Conservation (phyloP, 2,113 vertebrate species). For the Scortum barcoo region DNA sequence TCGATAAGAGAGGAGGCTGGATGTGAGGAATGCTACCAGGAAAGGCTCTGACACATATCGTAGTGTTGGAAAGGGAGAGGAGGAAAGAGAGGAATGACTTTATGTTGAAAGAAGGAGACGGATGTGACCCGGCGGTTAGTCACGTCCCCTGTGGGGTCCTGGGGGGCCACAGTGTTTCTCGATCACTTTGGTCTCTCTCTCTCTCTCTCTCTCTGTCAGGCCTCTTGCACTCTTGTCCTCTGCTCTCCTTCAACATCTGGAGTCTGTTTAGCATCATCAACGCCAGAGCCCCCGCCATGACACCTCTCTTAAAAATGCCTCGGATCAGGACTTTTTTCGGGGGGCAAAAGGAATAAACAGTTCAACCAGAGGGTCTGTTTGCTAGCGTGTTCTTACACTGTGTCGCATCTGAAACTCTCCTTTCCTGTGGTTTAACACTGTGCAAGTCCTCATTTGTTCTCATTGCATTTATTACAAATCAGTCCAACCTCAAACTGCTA, state of each 20-base stretch:
- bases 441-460: constrained; percentile 33
- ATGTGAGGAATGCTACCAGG: constrained; percentile 49
- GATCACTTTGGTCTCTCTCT: constrained; percentile 18
- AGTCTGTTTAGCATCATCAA: constrained; percentile 79
- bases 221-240: constrained; percentile 61
- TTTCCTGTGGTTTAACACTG: constrained; percentile 24
- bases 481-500: constrained; percentile 34
- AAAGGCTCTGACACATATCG: constrained; percentile 55
- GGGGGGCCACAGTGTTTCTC: constrained; percentile 45
- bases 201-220: constrained; percentile 48
- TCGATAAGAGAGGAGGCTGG: constrained; percentile 53
- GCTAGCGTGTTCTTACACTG: neutral
- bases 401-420: neutral
- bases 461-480: constrained; percentile 19
- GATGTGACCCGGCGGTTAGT: constrained; percentile 74
- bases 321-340: constrained; percentile 16
- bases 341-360: constrained; percentile 30
- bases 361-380: neutral
- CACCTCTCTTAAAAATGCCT: constrained; percentile 70
- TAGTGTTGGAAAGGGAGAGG: constrained; percentile 43
- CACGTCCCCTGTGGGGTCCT: constrained; percentile 69
- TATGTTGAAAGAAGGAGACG: constrained; percentile 77
- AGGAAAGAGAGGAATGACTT: constrained; percentile 60
- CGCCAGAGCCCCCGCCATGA: constrained; percentile 66
- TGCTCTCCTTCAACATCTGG: constrained; percentile 80